These are phyloP conservation scores for Rhipidura dahli DNA, from an alignment of 2,113 vertebrate species.

Conservation along the genomic window DNA sequence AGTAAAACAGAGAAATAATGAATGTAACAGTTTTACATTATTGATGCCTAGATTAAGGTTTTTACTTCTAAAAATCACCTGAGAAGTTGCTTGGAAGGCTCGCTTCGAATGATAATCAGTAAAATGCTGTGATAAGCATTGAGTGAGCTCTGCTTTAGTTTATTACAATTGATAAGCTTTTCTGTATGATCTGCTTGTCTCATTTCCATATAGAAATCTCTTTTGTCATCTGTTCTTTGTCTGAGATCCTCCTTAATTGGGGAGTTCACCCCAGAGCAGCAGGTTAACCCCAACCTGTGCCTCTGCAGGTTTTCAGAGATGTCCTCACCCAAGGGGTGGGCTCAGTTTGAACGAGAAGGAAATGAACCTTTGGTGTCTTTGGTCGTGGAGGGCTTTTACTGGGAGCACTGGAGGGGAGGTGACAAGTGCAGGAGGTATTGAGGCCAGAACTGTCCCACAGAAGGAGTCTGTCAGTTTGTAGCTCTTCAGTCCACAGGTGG, in stretches of 20 bases:
- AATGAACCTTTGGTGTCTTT: not conserved
- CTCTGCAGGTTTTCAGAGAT: not conserved
- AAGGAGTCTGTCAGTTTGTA: not conserved
- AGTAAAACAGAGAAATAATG: not conserved
- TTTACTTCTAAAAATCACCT: not conserved
- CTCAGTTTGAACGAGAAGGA: not conserved
- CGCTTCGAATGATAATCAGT: not conserved
- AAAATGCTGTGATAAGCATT: not conserved
- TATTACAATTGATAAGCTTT: not conserved
- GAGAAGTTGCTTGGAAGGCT: not conserved
- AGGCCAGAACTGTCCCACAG: not conserved
- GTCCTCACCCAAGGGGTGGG: not conserved
- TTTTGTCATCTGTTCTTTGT: not conserved
- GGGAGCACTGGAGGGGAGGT: not conserved
- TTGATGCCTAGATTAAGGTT: not conserved
- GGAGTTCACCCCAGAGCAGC: not conserved
- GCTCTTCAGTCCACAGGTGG: fast-evolving
- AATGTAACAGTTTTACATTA: not conserved
- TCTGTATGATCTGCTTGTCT: not conserved
- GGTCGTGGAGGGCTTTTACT: not conserved
- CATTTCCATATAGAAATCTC: not conserved
- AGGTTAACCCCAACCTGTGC: not conserved
- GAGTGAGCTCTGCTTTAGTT: not conserved
- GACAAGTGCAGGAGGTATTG: not conserved
- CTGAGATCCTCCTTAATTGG: not conserved